phyloP scores from a whole-genome alignment of 1,140 invertebrate genomes.

The Lepidurus couesii region DNA sequence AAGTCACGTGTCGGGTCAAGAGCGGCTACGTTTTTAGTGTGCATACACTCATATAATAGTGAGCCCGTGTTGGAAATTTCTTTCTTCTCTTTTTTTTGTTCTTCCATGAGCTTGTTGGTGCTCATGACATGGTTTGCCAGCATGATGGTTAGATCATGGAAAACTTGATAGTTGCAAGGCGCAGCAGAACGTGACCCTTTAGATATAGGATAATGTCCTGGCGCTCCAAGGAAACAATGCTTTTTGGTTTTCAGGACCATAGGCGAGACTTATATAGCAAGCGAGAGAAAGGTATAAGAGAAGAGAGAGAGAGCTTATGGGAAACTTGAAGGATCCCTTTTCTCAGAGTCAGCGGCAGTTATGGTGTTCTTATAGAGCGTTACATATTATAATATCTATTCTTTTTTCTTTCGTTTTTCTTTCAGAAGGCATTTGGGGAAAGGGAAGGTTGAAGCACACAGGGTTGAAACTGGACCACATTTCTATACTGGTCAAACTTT shows the following conservation, averaged over 20 bases:
- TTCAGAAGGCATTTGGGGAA: no score
- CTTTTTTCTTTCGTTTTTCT: neutral
- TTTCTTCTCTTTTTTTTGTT: neutral
- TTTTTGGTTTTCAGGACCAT: neutral
- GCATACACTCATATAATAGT: neutral
- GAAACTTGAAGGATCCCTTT: conserved; percentile 19
- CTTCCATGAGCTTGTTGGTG: neutral
- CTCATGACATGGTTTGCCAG: neutral
- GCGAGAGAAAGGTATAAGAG: neutral
- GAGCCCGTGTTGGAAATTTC: neutral
- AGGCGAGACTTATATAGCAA: neutral
- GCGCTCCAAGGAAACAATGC: conserved; percentile 3
- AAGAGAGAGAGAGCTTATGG: neutral
- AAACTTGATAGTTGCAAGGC: conserved; percentile 14
- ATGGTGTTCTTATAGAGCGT: neutral
- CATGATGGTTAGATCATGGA: conserved; percentile 19
- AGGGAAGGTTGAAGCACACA: no score
- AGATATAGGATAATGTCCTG: conserved; percentile 4
- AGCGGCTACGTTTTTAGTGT: no score
- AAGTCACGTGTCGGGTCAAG: no score
- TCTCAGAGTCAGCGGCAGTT: conserved; percentile 17
- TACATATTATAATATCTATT: conserved; percentile 10
- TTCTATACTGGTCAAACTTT: neutral
- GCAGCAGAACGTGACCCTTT: conserved; percentile 20
- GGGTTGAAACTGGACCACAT: neutral